Percentiles rank a stretch among this genome's conserved stretches.
Conservation (phyloP, 2,888 invertebrate species). For the Leucoma salicis region DNA sequence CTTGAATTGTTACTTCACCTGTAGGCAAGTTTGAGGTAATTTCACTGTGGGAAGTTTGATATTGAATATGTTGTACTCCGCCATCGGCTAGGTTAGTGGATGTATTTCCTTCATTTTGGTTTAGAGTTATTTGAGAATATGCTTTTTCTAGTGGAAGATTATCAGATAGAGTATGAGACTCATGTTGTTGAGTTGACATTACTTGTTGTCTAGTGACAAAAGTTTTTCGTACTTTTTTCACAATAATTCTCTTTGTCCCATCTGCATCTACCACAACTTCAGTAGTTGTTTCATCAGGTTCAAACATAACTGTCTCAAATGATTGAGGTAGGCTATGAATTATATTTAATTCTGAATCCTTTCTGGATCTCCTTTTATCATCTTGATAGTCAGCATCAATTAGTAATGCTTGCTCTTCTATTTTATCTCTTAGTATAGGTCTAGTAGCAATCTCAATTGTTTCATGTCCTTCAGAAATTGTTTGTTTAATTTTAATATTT, state of each 20-base stretch:
- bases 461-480: conserved; percentile 84
- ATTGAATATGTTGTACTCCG: conserved; percentile 83
- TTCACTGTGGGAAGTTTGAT: conserved; percentile 84
- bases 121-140: conserved; percentile 86
- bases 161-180: conserved; percentile 78
- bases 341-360: conserved; percentile 86
- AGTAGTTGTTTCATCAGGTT: conserved; percentile 92
- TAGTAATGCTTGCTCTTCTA: conserved; percentile 83
- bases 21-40: conserved; percentile 84
- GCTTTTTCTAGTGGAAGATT: conserved; percentile 84
- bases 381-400: conserved; percentile 88
- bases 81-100: conserved; percentile 83
- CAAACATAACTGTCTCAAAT: conserved; percentile 90
- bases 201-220: conserved; percentile 85
- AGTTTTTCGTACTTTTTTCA: conserved; percentile 87
- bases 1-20: conserved; percentile 84
- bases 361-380: conserved; percentile 67
- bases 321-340: conserved; percentile 88
- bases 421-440: conserved; percentile 73
- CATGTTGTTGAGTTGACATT: conserved; percentile 83
- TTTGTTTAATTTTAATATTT: conserved; percentile 86
- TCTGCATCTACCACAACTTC: conserved; percentile 91
- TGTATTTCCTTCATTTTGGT: conserved; percentile 84
- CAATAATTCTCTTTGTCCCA: conserved; percentile 90
- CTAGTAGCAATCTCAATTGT: conserved; percentile 87